Conservation (phyloP, 2,797 vertebrate species). For the Dermochelys coriacea region DNA sequence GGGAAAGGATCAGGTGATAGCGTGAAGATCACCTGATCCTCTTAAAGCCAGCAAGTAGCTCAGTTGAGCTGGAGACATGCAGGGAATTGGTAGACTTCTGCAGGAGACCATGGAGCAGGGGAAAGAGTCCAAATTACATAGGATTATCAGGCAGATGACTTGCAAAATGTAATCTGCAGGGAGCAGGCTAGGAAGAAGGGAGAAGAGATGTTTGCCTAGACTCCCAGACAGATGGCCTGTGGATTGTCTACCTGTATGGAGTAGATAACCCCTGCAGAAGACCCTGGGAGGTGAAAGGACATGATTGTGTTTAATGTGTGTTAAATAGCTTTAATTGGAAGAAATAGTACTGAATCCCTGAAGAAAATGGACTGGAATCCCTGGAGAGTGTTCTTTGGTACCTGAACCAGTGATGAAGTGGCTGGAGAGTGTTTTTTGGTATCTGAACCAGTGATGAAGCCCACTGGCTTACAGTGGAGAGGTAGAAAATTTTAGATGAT, state of each 20-base stretch:
- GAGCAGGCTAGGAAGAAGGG: background rate
- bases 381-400: background rate
- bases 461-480: background rate
- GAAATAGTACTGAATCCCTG: background rate
- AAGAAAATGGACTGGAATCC: background rate
- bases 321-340: background rate
- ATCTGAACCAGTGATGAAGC: background rate
- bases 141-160: accelerated
- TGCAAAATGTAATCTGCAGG: background rate
- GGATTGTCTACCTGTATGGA: background rate
- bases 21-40: background rate
- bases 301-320: background rate
- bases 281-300: background rate
- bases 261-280: too few species aligned
- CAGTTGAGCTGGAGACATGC: background rate
- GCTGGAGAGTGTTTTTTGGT: background rate
- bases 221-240: background rate
- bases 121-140: background rate
- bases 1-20: background rate
- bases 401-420: background rate
- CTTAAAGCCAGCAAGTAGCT: too few species aligned
- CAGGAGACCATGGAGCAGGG: background rate
- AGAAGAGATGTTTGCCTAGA: background rate
- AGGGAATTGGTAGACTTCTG: background rate
- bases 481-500: background rate